Evolutionary conservation across 2,888 invertebrate species (phyloP).

Genomic region (Prenolepis imparis): DNA sequence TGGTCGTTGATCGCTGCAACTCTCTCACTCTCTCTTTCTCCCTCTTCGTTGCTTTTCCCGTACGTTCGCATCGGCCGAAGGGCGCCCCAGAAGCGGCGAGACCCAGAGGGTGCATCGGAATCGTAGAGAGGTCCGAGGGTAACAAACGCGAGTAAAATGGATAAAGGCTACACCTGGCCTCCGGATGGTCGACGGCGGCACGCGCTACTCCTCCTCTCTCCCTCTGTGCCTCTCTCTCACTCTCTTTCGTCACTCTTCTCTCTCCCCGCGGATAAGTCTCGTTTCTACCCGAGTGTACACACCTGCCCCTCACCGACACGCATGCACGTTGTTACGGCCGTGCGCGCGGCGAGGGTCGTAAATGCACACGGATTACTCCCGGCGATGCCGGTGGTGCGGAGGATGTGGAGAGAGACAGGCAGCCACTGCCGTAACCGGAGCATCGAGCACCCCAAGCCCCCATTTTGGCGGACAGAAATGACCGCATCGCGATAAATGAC

Average conservation of each 20-base stretch:
- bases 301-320: constrained; percentile 79
- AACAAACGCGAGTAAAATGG: constrained; percentile 83
- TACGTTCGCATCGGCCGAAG: constrained; percentile 66
- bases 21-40: not conserved
- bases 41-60: constrained; percentile 1
- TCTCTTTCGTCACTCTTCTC: constrained; percentile 43
- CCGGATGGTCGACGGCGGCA: constrained; percentile 84
- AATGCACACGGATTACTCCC: constrained; percentile 82
- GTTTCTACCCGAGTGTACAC: constrained; percentile 76
- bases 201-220: constrained; percentile 74
- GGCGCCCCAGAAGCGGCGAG: constrained; percentile 72
- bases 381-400: constrained; percentile 72
- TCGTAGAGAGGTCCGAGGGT: constrained; percentile 78
- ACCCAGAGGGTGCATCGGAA: constrained; percentile 79
- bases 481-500: not conserved
- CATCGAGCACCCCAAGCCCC: constrained; percentile 10
- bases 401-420: constrained; percentile 62
- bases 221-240: constrained; percentile 59
- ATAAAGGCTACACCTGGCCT: constrained; percentile 85
- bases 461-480: not conserved
- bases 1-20: constrained; percentile 71
- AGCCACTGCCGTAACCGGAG: constrained; percentile 43
- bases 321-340: constrained; percentile 75
- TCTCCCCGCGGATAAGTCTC: constrained; percentile 72
- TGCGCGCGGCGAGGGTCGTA: constrained; percentile 80